Evolutionary conservation across 2,888 invertebrate species (phyloP).

Genomic region (Machimus rusticus): DNA sequence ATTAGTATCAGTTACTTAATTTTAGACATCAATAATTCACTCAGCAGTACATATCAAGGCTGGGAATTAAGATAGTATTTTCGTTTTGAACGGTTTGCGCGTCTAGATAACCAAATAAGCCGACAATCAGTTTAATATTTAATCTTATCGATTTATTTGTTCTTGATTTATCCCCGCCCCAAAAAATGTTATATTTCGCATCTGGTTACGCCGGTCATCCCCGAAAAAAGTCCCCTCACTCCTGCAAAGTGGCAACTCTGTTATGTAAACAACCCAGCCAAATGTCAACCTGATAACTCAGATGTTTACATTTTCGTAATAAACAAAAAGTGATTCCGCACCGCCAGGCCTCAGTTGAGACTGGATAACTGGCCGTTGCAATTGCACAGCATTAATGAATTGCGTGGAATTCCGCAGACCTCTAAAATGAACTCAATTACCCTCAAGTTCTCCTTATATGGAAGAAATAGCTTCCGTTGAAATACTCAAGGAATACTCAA

Average conservation of each 20-base stretch:
- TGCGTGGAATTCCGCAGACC: background rate
- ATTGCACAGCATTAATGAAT: background rate
- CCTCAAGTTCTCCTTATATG: background rate
- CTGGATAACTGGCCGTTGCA: background rate
- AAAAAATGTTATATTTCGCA: background rate
- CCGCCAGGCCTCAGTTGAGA: background rate
- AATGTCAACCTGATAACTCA: background rate
- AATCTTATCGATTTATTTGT: background rate
- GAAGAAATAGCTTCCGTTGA: background rate
- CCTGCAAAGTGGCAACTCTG: background rate
- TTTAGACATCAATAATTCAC: background rate
- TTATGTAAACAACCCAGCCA: constrained; percentile 13
- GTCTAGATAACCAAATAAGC: background rate
- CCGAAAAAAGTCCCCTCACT: background rate
- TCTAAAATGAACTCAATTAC: background rate
- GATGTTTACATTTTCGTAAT: constrained; percentile 29
- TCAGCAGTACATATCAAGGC: background rate
- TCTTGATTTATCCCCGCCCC: background rate
- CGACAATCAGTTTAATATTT: background rate
- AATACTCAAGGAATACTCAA: background rate
- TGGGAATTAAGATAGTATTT: background rate
- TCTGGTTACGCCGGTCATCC: background rate
- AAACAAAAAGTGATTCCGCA: background rate
- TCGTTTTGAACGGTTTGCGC: background rate
- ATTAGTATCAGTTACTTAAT: background rate